Evolutionary conservation across 2,888 invertebrate genomes (phyloP), one percentile per base, ranked within the genome.

Genomic region (Blera fallax): DNA sequence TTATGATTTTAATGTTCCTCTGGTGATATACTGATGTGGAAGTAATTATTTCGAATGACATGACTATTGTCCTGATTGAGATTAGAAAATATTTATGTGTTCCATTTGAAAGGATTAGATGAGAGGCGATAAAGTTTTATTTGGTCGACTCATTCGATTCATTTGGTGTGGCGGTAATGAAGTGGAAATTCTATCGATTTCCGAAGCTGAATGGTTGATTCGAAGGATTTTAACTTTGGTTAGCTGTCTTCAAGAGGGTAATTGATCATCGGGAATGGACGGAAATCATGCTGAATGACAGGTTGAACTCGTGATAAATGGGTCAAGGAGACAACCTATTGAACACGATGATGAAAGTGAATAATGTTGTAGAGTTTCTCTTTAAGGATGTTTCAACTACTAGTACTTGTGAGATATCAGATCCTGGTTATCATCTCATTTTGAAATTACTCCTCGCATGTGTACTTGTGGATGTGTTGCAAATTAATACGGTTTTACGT

Each of bases 41-140:
- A 69, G 74, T 69, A 64, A 76, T 81, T 70, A 76, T 76, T 64
- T 76, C 64, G 64, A 27, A 58, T 64, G 69, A 43, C 56, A 76
- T 48, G 69, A 58, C 76, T 56, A 76, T 70, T 56, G 40, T 64
- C 69, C 62, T 50, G 70, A 77, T 70, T 58, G 70, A 70, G 70
- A 80, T 74, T 70, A 56, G 56, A 56, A 76, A 82, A 76, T 77
- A 58, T 82, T 77, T 72, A 70, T 81, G 69, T 56, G 40, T 76
- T 76, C 60, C 50, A 73, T 73, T 74, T 60, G 54, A 73, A 67
- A 69, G 72, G 74, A 62, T 64, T 69, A 40, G 24, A n/a, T 37
- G 48, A 1, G 11, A 24, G 2, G 45, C 27, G 11, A 3, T 32
- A 2, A n/a, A n/a, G 4, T 11, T 21, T 32, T 29, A 32, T 32